Base-by-base conservation (phyloP, 2,888 invertebrate species). In the Thecocarcelia acutangulata region DNA sequence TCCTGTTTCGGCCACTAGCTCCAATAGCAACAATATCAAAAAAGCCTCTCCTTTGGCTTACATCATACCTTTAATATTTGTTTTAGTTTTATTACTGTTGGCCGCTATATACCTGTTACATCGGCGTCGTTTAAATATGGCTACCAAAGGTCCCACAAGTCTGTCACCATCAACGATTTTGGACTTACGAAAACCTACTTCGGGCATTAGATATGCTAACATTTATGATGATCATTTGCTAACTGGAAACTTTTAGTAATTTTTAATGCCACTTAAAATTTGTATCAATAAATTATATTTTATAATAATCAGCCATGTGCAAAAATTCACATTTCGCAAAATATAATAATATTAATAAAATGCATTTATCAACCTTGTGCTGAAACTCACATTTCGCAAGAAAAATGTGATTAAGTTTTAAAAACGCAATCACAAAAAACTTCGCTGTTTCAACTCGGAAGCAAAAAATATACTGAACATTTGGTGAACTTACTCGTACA, bases 191-290 rank as follows among this genome's bases (percentile, higher is more conserved):
- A 75, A 78, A 37, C 82, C 82, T 3, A 70, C 82, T 37, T 46
- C 78, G 33, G 78, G 82, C n/a, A 82, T 82, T n/a, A 64, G 44
- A 66, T 82, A 82, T 66, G 82, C 82, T 17, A 82, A 79, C 48
- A 82, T 82, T 33, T 66, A 75, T 44, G 82, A 82, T 66, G 78
- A 75, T 59, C 74, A 82, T 66, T 66, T 82, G 59, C 64, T 82
- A 61, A 82, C 46, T 78, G 82, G 82, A 19, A 82, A 61, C 58
- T 82, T 82, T 68, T 82, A 70, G 44, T 12, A 1, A 12, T 5
- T 12, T 44, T 48, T n/a, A n/a, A n/a, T n/a, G n/a, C n/a, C n/a
- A n/a, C n/a, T n/a, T n/a, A n/a, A n/a, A n/a, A n/a, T n/a, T n/a
- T n/a, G n/a, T n/a, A n/a, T n/a, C n/a, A n/a, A n/a, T n/a, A n/a